A percentile compares a stretch with the other conserved stretches of the same genome.
Conservation (phyloP, 2,888 invertebrate genomes). For the Operophtera brumata region DNA sequence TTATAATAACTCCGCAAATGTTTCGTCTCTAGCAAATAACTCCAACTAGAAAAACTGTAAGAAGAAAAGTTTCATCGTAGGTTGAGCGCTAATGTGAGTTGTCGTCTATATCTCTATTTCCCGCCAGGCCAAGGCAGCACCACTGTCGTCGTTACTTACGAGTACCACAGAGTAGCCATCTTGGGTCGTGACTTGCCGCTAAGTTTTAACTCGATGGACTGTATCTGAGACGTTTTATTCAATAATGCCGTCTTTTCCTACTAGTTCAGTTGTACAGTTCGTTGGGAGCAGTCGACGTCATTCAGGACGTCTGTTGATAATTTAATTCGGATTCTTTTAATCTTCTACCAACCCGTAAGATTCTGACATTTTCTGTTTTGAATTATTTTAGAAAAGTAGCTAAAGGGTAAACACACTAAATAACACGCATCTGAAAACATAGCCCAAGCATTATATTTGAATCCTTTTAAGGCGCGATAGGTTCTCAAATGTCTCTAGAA, state of each 20-base stretch:
- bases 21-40: background rate
- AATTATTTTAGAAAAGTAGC: background rate
- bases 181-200: constrained; percentile 13
- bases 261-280: background rate
- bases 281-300: background rate
- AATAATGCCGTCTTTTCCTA: constrained; percentile 1
- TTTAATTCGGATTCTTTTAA: background rate
- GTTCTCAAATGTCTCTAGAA: too few species aligned
- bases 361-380: too few species aligned
- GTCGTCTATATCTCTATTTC: constrained; percentile 50
- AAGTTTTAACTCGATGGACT: constrained; percentile 26
- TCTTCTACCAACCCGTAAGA: too few species aligned
- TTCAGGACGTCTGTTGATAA: background rate
- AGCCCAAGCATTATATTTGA: too few species aligned
- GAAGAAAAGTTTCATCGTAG: constrained; percentile 31
- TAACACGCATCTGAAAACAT: too few species aligned
- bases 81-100: constrained; percentile 47
- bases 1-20: background rate
- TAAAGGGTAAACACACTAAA: too few species aligned
- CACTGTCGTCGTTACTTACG: constrained; percentile 22
- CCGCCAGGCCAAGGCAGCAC: constrained; percentile 8
- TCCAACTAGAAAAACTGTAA: background rate
- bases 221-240: constrained; percentile 13
- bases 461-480: too few species aligned
- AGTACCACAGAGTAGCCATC: constrained; percentile 10